Evolutionary conservation across 2,113 vertebrate species (phyloP), one percentile per base, ranked within the genome.

Genomic region (Leiothrix lutea): DNA sequence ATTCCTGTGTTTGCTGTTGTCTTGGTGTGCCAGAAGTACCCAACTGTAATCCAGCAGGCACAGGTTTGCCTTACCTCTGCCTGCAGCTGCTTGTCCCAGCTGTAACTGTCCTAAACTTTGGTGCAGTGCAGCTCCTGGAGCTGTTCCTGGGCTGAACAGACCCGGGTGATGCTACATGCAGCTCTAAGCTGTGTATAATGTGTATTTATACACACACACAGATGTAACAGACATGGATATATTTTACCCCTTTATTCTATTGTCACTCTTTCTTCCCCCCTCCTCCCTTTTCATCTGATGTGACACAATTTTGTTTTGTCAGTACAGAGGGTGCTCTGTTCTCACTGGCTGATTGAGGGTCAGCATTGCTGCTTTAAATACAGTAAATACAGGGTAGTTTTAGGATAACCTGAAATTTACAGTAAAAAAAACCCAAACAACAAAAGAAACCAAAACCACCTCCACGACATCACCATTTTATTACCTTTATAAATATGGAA

Each of bases 141-240:
- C 62, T 62, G 20, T 70, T 71, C 31, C 60, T 81, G 51, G 35
- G 67, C 53, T 64, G 56, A 31, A 2, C 31, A 2, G 17, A 8
- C 3, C 48, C 64, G 61, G 36, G 38, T 71, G 66, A 10, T 42
- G 40, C 31, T 21, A 0, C 51, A 5, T 31, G 35, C 35, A 54
- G 0, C 28, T 42, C 6, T 40, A 31, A 13, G 13, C 42, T 61
- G 1, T 40, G 1, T 12, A 0, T 24, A 26, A 16, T 14, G 4
- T 18, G 20, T 40, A 7, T 44, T 14, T 25, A 28, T 1, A 26
- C 6, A 2, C 7, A 8, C 47, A 18, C 2, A 14, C 5, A 66
- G 42, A 29, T 3, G 2, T 24, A 11, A 12, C 3, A 80, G 23
- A 6, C 2, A 9, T 8, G 20, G 47, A 44, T n/a, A 4, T 16